A percentile compares a stretch with the other conserved stretches of the same genome.
Evolutionary conservation across 2,113 vertebrate genomes (phyloP).

Genomic region (Chamaea fasciata): DNA sequence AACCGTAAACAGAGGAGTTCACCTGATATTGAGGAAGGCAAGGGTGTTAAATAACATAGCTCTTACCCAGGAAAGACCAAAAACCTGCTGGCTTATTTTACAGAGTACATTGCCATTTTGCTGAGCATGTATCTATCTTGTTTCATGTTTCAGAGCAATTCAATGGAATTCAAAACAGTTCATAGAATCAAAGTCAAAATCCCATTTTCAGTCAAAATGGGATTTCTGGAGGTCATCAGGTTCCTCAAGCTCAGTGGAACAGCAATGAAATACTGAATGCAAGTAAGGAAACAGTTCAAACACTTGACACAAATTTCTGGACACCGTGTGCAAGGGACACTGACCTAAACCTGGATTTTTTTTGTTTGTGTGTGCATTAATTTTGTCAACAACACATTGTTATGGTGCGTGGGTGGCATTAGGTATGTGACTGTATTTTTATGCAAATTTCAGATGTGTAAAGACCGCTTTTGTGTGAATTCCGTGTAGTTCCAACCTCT

Average conservation of each 20-base stretch:
- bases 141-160: background rate
- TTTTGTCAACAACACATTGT: background rate
- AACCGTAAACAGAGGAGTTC: background rate
- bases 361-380: background rate
- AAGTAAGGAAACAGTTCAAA: background rate
- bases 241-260: background rate
- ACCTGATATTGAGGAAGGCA: background rate
- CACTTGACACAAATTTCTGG: background rate
- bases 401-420: background rate
- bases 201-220: background rate
- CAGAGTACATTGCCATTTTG: background rate
- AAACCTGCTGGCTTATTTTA: background rate
- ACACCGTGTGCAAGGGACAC: accelerated
- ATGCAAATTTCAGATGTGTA: background rate
- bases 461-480: background rate
- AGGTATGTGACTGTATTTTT: background rate
- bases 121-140: background rate
- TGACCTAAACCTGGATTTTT: background rate
- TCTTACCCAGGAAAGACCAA: background rate
- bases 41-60: background rate
- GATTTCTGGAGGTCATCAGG: background rate
- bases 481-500: background rate
- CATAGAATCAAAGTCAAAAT: background rate
- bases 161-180: background rate
- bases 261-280: background rate